Evolutionary conservation across 2,797 vertebrate genomes (phyloP).

Genomic region (Lepus oiostolus): DNA sequence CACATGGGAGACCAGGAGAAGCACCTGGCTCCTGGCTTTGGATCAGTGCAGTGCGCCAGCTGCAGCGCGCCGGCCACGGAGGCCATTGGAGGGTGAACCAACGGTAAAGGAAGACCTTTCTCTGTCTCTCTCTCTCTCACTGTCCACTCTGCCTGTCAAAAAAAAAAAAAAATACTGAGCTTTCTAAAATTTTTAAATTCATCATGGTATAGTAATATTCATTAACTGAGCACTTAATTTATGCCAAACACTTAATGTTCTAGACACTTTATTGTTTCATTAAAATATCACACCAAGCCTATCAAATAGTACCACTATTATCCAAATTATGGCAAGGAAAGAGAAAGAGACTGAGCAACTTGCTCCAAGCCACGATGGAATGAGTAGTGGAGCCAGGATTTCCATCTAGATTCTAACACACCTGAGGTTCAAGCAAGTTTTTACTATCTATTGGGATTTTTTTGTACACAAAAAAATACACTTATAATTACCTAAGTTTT

Average conservation of each 20-base stretch:
- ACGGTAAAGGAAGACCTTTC: too few relatives aligned
- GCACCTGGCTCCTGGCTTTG: too few relatives aligned
- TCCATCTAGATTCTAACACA: background rate
- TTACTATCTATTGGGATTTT: background rate
- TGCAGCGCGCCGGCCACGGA: too few relatives aligned
- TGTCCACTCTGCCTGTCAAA: too few relatives aligned
- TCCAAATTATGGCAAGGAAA: background rate
- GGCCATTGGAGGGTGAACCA: too few relatives aligned
- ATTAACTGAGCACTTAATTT: conserved; percentile 17
- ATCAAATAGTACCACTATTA: background rate
- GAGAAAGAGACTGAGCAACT: background rate
- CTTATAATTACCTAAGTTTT: conserved; percentile 24
- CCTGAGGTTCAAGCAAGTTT: background rate
- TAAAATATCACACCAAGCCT: background rate
- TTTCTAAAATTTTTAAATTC: conserved; percentile 28
- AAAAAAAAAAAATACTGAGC: background rate
- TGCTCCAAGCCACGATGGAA: background rate
- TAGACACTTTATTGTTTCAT: conserved; percentile 14
- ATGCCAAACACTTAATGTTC: background rate
- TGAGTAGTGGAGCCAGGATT: background rate
- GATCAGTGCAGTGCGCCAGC: too few relatives aligned
- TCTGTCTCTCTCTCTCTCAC: too few relatives aligned
- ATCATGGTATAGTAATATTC: background rate
- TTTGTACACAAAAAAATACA: conserved; percentile 40
- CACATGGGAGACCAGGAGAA: too few relatives aligned